phyloP scores from a whole-genome alignment of 2,113 vertebrate species.

The Pycnonotus jocosus region DNA sequence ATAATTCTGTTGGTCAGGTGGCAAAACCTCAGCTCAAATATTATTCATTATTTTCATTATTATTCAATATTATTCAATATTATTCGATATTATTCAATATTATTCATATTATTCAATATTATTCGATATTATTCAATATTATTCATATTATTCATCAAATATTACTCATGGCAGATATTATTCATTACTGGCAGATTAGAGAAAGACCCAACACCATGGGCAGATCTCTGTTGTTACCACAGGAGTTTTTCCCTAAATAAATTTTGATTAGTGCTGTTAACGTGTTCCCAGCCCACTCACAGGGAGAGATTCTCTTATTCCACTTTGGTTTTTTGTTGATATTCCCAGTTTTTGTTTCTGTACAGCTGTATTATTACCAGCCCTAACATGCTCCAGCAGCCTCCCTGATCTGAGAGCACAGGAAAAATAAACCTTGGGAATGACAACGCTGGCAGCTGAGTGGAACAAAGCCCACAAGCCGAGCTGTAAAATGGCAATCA shows the following conservation, averaged over 20 bases:
- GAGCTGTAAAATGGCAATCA: constrained; percentile 26
- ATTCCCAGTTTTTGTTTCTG: constrained; percentile 40
- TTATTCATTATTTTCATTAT: no score
- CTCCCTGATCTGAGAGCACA: neutral
- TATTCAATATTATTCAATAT: no score
- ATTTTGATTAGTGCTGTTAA: neutral
- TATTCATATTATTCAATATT: no score
- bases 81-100: no score
- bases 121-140: no score
- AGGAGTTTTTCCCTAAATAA: neutral
- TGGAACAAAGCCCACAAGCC: neutral
- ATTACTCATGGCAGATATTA: neutral
- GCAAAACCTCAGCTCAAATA: no score
- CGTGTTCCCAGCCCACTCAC: neutral
- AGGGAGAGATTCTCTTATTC: neutral
- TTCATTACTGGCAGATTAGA: neutral
- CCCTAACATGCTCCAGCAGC: constrained; percentile 12
- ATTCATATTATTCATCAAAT: no score
- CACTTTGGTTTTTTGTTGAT: neutral
- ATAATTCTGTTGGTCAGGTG: no score
- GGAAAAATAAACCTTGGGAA: constrained; percentile 22
- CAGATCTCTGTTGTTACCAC: neutral
- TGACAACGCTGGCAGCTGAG: constrained; percentile 17
- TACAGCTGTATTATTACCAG: neutral
- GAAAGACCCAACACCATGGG: neutral